Evolutionary conservation across 2,888 invertebrate species (phyloP).

Genomic region (Campoplex capitator): DNA sequence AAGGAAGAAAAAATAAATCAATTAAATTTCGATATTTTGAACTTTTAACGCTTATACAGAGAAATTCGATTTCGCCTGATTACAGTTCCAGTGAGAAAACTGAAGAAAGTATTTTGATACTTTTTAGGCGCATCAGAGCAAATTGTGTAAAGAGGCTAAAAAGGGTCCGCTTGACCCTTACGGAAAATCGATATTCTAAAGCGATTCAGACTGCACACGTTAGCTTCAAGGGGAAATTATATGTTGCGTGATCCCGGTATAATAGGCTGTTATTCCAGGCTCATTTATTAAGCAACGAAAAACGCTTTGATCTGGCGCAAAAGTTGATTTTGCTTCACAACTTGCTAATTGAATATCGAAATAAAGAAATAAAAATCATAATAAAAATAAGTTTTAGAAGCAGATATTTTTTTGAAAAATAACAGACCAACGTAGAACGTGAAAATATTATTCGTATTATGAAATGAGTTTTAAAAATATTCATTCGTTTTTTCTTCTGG

Average conservation of each 20-base stretch:
- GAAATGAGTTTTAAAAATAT: neutral
- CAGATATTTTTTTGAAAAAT: neutral
- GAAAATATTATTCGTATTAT: neutral
- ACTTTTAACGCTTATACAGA: neutral
- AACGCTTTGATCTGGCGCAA: constrained; percentile 35
- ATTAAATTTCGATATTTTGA: neutral
- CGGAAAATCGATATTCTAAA: constrained; percentile 53
- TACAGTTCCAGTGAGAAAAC: neutral
- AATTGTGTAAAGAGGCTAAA: constrained; percentile 13
- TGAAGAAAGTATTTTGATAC: neutral
- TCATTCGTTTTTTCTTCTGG: neutral
- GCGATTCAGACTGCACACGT: constrained; percentile 17
- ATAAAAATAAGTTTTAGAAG: neutral
- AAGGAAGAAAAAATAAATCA: constrained; percentile 1
- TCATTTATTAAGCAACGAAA: constrained; percentile 59
- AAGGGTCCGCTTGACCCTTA: constrained; percentile 33
- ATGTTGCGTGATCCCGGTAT: constrained; percentile 58
- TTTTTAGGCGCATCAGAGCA: neutral
- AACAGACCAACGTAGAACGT: neutral
- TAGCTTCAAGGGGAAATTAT: constrained; percentile 16
- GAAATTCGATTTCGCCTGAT: neutral
- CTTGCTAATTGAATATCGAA: neutral
- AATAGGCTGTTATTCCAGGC: constrained; percentile 50
- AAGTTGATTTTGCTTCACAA: neutral
- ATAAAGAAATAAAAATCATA: neutral